Percentiles rank a stretch among this genome's conserved stretches.
Conservation (phyloP, 1,140 invertebrate species). For the Schlechtendalia chinensis region DNA sequence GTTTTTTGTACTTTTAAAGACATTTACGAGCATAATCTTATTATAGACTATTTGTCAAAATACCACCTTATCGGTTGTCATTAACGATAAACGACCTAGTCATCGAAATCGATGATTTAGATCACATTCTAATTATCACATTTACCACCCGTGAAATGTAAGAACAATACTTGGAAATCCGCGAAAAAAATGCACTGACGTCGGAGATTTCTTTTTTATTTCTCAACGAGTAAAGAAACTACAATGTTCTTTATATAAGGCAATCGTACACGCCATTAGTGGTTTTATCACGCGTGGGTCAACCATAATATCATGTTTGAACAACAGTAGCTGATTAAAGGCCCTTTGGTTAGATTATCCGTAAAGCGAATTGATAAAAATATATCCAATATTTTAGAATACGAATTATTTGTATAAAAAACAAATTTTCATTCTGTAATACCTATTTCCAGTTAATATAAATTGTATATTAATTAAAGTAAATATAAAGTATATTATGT, state of each 20-base stretch:
- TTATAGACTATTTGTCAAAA: neutral
- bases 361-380: too few relatives aligned
- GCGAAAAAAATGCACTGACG: neutral
- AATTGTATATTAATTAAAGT: too few relatives aligned
- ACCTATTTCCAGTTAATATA: too few relatives aligned
- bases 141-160: neutral
- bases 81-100: neutral
- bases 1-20: neutral
- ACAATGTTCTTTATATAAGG: constrained; percentile 3
- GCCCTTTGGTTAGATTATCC: too few relatives aligned
- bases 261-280: neutral
- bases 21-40: neutral
- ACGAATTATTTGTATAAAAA: too few relatives aligned
- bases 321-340: too few relatives aligned
- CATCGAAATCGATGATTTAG: constrained; percentile 15
- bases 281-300: neutral
- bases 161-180: constrained; percentile 10
- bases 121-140: constrained; percentile 6
- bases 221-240: neutral
- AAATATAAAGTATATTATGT: too few relatives aligned
- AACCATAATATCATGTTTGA: too few relatives aligned
- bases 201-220: neutral
- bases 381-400: too few relatives aligned
- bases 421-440: too few relatives aligned
- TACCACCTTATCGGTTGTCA: neutral